Evolutionary conservation across 2,797 vertebrate species (phyloP).

Genomic region (Crax fasciolata): DNA sequence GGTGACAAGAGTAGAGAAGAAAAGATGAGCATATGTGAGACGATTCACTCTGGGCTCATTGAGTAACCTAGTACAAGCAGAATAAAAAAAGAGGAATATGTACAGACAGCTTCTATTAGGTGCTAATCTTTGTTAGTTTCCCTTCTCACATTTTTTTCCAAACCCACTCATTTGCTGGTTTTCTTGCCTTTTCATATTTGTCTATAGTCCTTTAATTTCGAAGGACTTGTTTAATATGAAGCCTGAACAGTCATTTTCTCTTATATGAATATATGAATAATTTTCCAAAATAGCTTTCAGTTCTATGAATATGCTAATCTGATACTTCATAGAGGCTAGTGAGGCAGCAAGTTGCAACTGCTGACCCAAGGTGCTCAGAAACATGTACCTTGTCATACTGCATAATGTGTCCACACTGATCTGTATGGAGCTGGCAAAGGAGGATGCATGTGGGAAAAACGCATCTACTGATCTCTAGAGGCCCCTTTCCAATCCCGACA

Average conservation of each 20-base stretch:
- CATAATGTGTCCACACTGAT: not conserved
- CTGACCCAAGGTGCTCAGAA: not conserved
- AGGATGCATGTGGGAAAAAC: not conserved
- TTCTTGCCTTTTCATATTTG: not conserved
- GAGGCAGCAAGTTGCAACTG: not conserved
- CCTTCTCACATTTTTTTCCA: not conserved
- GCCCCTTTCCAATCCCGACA: too few relatives aligned
- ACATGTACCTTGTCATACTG: not conserved
- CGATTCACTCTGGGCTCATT: not conserved
- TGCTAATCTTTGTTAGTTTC: not conserved
- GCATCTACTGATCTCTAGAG: not conserved
- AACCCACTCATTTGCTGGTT: not conserved
- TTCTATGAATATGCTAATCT: not conserved
- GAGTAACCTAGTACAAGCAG: not conserved
- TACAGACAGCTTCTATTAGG: slow-evolving; percentile 17
- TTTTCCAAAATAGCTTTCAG: slow-evolving; percentile 32
- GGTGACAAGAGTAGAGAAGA: not conserved
- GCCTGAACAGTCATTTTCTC: slow-evolving; percentile 1
- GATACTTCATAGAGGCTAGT: not conserved
- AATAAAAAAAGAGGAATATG: not conserved
- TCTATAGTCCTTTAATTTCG: not conserved
- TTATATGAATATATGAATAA: slow-evolving; percentile 34
- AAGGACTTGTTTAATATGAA: slow-evolving; percentile 30
- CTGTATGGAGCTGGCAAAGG: not conserved
- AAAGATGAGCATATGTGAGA: not conserved